Evolutionary conservation across 2,888 invertebrate genomes (phyloP).

Genomic region (Oscheius sp.): DNA sequence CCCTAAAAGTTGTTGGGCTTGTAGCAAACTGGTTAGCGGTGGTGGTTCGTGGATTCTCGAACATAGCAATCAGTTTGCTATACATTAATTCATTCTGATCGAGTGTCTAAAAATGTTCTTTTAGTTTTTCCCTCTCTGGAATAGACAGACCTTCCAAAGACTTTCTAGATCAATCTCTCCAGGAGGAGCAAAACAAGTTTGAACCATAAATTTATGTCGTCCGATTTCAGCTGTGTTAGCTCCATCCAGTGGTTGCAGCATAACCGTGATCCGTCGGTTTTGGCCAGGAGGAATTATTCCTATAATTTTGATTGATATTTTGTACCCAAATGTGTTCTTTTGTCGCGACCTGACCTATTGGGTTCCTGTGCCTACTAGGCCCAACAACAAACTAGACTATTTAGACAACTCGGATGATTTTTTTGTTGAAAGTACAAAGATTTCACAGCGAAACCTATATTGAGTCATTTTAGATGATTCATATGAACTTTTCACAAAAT

Average conservation of each 20-base stretch:
- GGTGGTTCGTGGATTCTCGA: slow-evolving; percentile 71
- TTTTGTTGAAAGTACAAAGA: no score
- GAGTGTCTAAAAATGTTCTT: slow-evolving; percentile 34
- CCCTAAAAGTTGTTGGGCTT: no score
- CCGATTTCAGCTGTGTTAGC: slow-evolving; percentile 72
- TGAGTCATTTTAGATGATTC: no score
- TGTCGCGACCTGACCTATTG: no score
- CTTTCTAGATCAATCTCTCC: slow-evolving; percentile 81
- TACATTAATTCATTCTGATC: slow-evolving; percentile 85
- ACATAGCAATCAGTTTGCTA: slow-evolving; percentile 94
- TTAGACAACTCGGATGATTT: no score
- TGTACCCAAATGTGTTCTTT: no score
- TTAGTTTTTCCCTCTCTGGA: background rate
- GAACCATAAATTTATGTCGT: slow-evolving; percentile 99
- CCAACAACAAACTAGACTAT: no score
- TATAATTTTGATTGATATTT: no score
- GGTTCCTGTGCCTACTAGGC: no score
- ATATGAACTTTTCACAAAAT: no score
- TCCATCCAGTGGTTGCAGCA: slow-evolving; percentile 75
- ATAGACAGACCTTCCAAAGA: slow-evolving; percentile 64
- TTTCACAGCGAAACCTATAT: no score
- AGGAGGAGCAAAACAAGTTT: slow-evolving; percentile 84
- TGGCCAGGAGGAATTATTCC: slow-evolving; percentile 48
- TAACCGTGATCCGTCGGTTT: slow-evolving; percentile 77
- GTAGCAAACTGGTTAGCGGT: background rate